These are phyloP conservation scores for Tribolium madens DNA, from an alignment of 1,140 invertebrate genomes.

Conservation along the genomic window DNA sequence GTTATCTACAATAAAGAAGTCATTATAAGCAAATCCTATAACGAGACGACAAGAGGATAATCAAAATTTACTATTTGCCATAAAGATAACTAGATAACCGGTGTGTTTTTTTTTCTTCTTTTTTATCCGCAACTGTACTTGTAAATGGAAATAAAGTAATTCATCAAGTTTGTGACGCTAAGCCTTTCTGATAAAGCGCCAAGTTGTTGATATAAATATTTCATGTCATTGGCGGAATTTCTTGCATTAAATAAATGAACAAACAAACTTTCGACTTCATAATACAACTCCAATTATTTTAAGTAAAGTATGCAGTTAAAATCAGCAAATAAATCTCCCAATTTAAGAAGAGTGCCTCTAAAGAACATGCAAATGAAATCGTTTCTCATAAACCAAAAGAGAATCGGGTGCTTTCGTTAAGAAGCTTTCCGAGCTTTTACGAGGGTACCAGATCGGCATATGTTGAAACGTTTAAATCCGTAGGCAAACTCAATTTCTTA, in stretches of 20 bases:
- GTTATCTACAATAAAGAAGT: conserved; percentile 6
- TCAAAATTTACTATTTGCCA: conserved; percentile 30
- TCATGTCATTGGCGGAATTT: neutral
- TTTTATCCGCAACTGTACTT: conserved; percentile 3
- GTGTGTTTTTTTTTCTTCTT: neutral
- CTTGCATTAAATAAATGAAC: neutral
- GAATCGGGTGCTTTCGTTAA: conserved; percentile 14
- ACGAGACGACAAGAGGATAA: neutral
- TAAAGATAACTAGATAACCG: neutral
- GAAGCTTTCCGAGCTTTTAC: conserved; percentile 11
- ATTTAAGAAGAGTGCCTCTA: conserved; percentile 39
- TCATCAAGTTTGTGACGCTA: conserved; percentile 18
- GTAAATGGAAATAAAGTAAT: conserved; percentile 13
- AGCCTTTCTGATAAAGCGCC: conserved; percentile 11
- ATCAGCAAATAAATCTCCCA: conserved; percentile 40
- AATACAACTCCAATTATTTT: conserved; percentile 24
- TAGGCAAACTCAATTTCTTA: conserved; percentile 22
- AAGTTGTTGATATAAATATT: neutral
- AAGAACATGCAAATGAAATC: conserved; percentile 42
- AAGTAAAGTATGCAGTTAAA: conserved; percentile 13
- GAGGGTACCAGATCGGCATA: conserved; percentile 24
- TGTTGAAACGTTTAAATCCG: conserved; percentile 30
- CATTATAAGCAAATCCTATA: conserved; percentile 28
- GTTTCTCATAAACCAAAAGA: conserved; percentile 38
- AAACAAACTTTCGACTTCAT: neutral